Conservation (phyloP, 2,113 vertebrate species). For the Anhinga rufa region DNA sequence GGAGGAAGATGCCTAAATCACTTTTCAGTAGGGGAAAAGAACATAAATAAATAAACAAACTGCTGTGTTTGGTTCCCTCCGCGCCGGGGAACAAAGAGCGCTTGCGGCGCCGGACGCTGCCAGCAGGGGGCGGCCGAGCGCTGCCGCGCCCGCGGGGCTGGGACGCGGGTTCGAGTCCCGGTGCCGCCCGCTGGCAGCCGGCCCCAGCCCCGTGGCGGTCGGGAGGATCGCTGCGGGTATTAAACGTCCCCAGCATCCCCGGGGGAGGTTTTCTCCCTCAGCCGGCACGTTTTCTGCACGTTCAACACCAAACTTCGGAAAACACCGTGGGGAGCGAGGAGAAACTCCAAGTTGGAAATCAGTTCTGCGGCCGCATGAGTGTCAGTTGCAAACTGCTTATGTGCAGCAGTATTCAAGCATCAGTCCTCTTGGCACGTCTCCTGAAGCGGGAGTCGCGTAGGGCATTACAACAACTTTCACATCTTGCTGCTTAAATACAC, state of each 20-base stretch:
- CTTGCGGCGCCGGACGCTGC: background rate
- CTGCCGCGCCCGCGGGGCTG: background rate
- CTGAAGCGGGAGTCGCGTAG: background rate
- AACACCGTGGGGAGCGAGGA: rapidly evolving
- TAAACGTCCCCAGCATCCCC: too few species aligned
- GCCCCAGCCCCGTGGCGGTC: too few species aligned
- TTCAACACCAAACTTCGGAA: too few species aligned
- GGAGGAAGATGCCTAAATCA: background rate
- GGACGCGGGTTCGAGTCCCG: too few species aligned
- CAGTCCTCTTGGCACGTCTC: background rate
- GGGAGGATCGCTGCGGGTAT: too few species aligned
- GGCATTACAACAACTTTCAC: background rate
- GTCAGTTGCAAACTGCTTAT: rapidly evolving
- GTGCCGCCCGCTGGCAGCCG: too few species aligned
- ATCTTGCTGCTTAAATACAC: background rate
- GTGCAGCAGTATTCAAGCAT: rapidly evolving
- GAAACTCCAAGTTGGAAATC: rapidly evolving
- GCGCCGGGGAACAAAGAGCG: background rate
- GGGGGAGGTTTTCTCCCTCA: background rate
- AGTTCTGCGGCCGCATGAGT: rapidly evolving
- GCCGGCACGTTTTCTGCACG: too few species aligned
- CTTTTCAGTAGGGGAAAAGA: background rate
- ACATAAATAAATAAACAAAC: rapidly evolving
- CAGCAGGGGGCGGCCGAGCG: conserved; percentile 38
- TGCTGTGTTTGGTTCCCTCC: background rate